Percentiles rank a stretch among this genome's conserved stretches.
Conservation (phyloP, 2,113 vertebrate genomes). For the Chaetops frenatus region DNA sequence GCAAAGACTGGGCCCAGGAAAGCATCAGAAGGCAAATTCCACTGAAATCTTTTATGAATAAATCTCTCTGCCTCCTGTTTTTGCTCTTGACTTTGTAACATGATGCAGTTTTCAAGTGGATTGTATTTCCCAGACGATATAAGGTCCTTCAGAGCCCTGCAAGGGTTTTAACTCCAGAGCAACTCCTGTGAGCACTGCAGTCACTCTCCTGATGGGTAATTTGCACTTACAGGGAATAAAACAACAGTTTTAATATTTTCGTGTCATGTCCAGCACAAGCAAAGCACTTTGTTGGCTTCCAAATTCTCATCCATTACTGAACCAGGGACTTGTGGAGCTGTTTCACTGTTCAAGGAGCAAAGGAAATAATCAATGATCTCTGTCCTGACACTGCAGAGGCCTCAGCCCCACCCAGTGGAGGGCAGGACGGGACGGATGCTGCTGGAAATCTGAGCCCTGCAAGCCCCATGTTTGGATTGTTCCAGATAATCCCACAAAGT, state of each 20-base stretch:
- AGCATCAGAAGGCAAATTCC: background rate
- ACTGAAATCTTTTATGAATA: background rate
- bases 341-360: background rate
- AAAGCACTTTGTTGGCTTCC: background rate
- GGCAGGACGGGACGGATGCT: background rate
- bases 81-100: background rate
- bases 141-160: background rate
- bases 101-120: background rate
- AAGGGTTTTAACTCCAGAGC: background rate
- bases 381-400: background rate
- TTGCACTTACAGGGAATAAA: background rate
- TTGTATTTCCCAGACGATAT: background rate
- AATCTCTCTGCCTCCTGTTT: background rate
- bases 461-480: background rate
- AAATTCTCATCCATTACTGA: background rate
- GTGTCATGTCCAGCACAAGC: background rate
- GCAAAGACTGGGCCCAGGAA: background rate
- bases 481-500: background rate
- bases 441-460: background rate
- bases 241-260: background rate
- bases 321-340: background rate
- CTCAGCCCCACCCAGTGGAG: background rate
- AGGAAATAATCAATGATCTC: background rate
- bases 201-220: background rate
- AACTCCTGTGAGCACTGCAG: background rate